These are phyloP conservation scores for Rugalucina vietnamica DNA, from an alignment of 2,888 invertebrate genomes.

Conservation along the genomic window DNA sequence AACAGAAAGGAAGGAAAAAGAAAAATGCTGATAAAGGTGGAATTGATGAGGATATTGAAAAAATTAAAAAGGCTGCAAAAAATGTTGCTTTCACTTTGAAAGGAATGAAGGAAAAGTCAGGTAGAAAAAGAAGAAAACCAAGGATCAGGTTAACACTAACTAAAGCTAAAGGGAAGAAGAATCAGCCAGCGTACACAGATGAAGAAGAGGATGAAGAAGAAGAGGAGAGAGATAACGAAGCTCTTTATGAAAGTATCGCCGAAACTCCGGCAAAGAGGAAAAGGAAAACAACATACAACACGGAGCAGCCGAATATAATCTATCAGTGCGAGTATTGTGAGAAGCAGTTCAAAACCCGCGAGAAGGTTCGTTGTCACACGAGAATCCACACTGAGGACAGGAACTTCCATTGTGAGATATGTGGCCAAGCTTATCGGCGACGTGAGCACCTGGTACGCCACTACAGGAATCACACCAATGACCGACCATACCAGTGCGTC, in stretches of 20 bases:
- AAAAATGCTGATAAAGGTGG: constrained; percentile 36
- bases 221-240: background rate
- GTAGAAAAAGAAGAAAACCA: constrained; percentile 55
- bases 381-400: constrained; percentile 62
- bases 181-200: constrained; percentile 36
- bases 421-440: constrained; percentile 61
- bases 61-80: constrained; percentile 60
- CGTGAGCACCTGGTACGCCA: constrained; percentile 68
- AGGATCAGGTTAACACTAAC: constrained; percentile 57
- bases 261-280: constrained; percentile 33
- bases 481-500: constrained; percentile 61
- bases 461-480: constrained; percentile 62
- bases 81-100: constrained; percentile 57
- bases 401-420: constrained; percentile 65
- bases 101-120: constrained; percentile 52
- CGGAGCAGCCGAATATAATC: constrained; percentile 50
- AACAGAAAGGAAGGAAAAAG: constrained; percentile 41
- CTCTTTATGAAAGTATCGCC: constrained; percentile 35
- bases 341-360: constrained; percentile 61
- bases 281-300: constrained; percentile 21
- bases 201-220: constrained; percentile 23
- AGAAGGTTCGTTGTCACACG: constrained; percentile 52
- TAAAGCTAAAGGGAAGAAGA: constrained; percentile 45
- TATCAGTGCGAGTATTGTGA: constrained; percentile 65
- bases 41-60: constrained; percentile 63